Evolutionary conservation across 1,140 invertebrate species (phyloP).

Genomic region (Eurosta solidaginis): DNA sequence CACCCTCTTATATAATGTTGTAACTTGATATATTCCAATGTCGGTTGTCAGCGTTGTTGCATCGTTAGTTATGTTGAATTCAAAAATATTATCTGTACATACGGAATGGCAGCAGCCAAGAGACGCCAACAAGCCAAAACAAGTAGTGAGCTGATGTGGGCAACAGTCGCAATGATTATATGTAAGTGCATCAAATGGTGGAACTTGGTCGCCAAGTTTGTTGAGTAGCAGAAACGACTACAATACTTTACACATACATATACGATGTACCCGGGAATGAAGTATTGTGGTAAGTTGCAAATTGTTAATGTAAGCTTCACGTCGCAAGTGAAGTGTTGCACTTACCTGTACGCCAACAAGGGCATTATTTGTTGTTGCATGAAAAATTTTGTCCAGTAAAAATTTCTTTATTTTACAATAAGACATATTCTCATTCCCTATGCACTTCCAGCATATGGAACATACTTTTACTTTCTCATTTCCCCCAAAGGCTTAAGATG

Average conservation of each 20-base stretch:
- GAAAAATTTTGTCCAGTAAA: neutral
- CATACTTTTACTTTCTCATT: slow-evolving; percentile 24
- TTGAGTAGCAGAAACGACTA: neutral
- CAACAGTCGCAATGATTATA: no score
- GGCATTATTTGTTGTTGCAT: neutral
- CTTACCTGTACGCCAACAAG: neutral
- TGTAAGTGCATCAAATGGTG: no score
- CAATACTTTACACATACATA: neutral
- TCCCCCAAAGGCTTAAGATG: neutral
- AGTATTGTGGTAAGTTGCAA: neutral
- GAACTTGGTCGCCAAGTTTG: no score
- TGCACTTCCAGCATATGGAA: neutral
- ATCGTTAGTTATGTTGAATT: slow-evolving; percentile 5
- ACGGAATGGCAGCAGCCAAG: neutral
- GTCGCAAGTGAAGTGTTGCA: neutral
- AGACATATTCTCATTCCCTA: neutral
- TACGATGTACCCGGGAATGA: neutral
- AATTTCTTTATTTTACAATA: neutral
- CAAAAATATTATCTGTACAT: neutral
- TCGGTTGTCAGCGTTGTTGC: slow-evolving; percentile 6
- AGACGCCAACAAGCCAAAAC: neutral
- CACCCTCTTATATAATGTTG: neutral
- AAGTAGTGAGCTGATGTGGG: neutral
- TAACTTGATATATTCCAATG: slow-evolving; percentile 4
- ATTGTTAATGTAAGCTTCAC: neutral